Base-by-base conservation (phyloP, 2,797 vertebrate genomes). In the Sebastes goodei region DNA sequence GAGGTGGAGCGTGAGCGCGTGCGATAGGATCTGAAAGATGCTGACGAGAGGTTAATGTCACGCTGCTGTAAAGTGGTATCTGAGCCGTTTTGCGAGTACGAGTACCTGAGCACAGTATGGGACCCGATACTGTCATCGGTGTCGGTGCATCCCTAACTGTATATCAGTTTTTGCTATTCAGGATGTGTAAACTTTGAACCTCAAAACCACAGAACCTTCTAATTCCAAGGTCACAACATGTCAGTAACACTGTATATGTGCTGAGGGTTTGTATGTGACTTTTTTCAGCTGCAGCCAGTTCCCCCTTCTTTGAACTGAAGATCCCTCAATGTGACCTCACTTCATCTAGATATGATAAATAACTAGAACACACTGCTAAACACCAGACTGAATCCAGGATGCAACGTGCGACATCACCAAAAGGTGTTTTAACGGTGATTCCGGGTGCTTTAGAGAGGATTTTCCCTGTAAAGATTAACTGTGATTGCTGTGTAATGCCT, bases 401-500 rank as follows among this genome's bases (percentile, higher is more conserved):
- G 29, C 59, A 21, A 55, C 71, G 55, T 62, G 52, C 68, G 12
- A 60, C 82, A 72, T 29, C 53, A 55, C n/a, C 15, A 53, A 35
- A 73, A 77, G 35, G 62, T 83, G 49, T 80, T 86, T 75, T 76
- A 46, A 56, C 6, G 2, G 49, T 71, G 76, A 62, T 73, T 71
- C 62, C 9, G 60, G 61, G 30, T 68, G 35, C 35, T 77, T 81
- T 81, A 72, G 12, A 71, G 70, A 69, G 76, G 76, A 78, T 87
- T 83, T 78, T 60, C 62, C 60, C 71, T 42, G 56, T 57, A 77
- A 69, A 82, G 84, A 85, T 82, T 76, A 81, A 86, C 53, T 74
- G 49, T 81, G 73, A 82, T 84, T 84, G 74, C 81, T 75, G 74
- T 38, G 42, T 74, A 83, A 86, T 81, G 61, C 82, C 74, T 77